Percentiles rank a stretch among this genome's conserved stretches.
Conservation (phyloP, 2,888 invertebrate genomes). For the Hirtodrosophila duncani region DNA sequence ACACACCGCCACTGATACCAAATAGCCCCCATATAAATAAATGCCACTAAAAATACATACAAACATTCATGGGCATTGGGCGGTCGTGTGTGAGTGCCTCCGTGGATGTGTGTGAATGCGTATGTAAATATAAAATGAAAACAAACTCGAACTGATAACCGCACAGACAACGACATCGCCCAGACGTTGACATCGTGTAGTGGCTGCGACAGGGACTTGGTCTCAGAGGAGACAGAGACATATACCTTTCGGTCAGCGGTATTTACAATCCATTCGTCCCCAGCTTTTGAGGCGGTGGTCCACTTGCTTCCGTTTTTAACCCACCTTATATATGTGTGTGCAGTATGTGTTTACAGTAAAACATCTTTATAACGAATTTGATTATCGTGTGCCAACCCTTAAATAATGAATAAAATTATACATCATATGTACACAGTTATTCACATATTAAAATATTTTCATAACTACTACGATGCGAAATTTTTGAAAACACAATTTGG, state of each 20-base stretch:
- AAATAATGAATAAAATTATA: too few species aligned
- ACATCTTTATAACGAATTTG: too few species aligned
- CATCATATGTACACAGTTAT: slow-evolving; percentile 6
- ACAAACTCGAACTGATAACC: slow-evolving; percentile 64
- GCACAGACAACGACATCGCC: slow-evolving; percentile 48
- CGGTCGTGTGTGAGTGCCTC: too few species aligned
- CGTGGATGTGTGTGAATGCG: too few species aligned
- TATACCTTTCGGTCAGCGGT: slow-evolving; percentile 26
- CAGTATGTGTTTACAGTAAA: background rate
- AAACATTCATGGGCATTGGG: slow-evolving; percentile 16
- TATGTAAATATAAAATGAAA: slow-evolving; percentile 48
- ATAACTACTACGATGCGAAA: too few species aligned
- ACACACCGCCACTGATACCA: background rate
- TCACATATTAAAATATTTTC: slow-evolving; percentile 14
- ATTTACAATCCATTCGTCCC: slow-evolving; percentile 22
- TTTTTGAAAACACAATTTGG: too few species aligned
- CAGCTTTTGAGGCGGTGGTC: slow-evolving; percentile 12
- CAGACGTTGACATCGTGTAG: too few species aligned
- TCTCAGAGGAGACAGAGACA: slow-evolving; percentile 1
- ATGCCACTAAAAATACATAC: slow-evolving; percentile 55
- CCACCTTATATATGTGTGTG: background rate
- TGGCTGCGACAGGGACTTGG: slow-evolving; percentile 2
- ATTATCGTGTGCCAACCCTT: too few species aligned
- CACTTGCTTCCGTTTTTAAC: too few species aligned
- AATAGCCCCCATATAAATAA: slow-evolving; percentile 40